phyloP scores from a whole-genome alignment of 2,888 invertebrate species.

The Creontiades dilutus region DNA sequence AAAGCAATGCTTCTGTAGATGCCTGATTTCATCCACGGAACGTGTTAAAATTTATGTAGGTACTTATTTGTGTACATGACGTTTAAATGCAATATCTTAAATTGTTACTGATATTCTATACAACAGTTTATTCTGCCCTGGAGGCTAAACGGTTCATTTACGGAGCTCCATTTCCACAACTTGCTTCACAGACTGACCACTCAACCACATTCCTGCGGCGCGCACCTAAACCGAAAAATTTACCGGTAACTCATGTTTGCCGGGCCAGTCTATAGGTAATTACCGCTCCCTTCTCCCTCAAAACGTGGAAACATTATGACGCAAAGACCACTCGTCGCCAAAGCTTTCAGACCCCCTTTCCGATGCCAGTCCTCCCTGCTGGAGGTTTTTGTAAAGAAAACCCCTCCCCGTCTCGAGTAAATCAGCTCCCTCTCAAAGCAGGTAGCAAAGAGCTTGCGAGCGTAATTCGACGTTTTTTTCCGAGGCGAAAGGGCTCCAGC shows the following conservation, averaged over 20 bases:
- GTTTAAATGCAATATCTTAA: too few species aligned
- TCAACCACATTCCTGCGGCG: neutral
- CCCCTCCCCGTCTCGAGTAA: neutral
- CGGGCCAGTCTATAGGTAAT: neutral
- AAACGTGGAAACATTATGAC: neutral
- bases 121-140: too few species aligned
- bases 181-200: too few species aligned
- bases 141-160: too few species aligned
- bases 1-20: too few species aligned
- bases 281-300: neutral
- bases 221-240: neutral
- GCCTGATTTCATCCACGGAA: too few species aligned
- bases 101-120: too few species aligned
- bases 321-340: neutral
- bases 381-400: slow-evolving; percentile 12
- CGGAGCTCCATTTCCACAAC: too few species aligned
- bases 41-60: too few species aligned
- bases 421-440: slow-evolving; percentile 15
- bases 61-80: too few species aligned
- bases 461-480: neutral
- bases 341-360: neutral
- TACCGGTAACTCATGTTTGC: neutral
- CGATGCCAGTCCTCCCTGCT: neutral
- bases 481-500: neutral
- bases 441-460: slow-evolving; percentile 25